phyloP scores from a whole-genome alignment of 1,140 invertebrate species.

The Wiebesia pumilae region DNA sequence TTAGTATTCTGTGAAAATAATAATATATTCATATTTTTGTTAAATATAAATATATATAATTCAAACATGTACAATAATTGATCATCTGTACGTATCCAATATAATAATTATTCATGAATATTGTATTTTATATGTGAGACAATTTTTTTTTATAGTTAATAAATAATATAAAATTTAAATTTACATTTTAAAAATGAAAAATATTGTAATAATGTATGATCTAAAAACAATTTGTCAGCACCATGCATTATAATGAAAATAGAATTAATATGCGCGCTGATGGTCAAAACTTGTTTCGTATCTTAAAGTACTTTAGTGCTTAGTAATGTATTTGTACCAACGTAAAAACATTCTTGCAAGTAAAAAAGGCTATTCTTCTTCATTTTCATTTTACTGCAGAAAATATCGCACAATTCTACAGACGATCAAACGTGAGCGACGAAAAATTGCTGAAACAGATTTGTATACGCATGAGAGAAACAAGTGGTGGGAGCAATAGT shows the following conservation, averaged over 20 bases:
- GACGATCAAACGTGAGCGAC: background rate
- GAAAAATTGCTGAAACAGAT: slow-evolving; percentile 53
- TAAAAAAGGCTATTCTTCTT: slow-evolving; percentile 28
- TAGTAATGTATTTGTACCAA: background rate
- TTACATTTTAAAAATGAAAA: too few species aligned
- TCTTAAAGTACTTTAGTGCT: background rate
- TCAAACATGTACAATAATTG: too few species aligned
- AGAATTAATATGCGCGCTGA: background rate
- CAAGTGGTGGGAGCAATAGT: slow-evolving; percentile 67
- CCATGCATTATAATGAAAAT: too few species aligned
- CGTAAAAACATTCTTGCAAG: background rate
- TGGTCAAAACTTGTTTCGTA: background rate
- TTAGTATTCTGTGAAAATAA: too few species aligned
- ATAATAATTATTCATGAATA: too few species aligned
- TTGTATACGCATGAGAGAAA: slow-evolving; percentile 61
- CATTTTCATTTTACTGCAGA: slow-evolving; percentile 34
- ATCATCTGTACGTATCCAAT: too few species aligned
- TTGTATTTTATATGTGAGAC: too few species aligned
- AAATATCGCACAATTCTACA: background rate
- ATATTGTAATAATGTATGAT: too few species aligned
- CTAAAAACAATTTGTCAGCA: too few species aligned
- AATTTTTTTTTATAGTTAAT: too few species aligned
- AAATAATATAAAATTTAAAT: background rate
- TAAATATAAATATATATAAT: too few species aligned
- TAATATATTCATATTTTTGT: too few species aligned